Evolutionary conservation across 1,140 invertebrate species (phyloP), one percentile per base, ranked within the genome.

Genomic region (Eriocheir sinensis): DNA sequence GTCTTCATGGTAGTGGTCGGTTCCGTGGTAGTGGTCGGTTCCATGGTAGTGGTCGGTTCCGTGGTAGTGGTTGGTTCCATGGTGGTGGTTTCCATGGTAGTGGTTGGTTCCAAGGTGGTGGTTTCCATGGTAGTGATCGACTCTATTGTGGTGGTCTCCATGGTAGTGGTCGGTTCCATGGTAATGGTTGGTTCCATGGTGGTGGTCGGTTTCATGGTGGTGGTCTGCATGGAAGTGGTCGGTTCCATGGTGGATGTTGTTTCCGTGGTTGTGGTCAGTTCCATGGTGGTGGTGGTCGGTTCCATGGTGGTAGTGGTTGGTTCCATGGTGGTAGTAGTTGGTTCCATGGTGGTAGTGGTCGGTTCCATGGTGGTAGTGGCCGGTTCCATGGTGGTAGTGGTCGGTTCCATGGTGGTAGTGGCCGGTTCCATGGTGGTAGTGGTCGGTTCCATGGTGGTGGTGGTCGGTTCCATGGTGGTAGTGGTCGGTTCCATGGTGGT

Each of bases 81-180:
- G 38, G 32, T 85, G 17, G 38, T 85, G 15, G 83, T 6, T 36
- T 85, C 34, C 34, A 38, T 41, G 3, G 83, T 72, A 72, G 53
- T 34, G 34, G 83, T 85, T 12, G 32, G 81, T 85, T 34, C 81
- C 21, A 30, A 9, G 81, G 81, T 81, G 3, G 79, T 36, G 81
- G 81, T 2, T 85, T 34, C 38, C 38, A 34, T 85, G 81, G 32
- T 34, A 30, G 32, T 85, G 3, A 30, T 81, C 6, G 79, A 34
- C 27, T 81, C 79, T 8, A 4, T 27, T 4, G 79, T 81, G 27
- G 27, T n/a, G 4, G 32, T n/a, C 36, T 85, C 83, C 38, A 41
- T 85, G 83, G 83, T 85, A 15, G 83, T 85, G 21, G 60, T 72
- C 6, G 60, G 60, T 72, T 72, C 60, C 27, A n/a, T 72, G 60